These are phyloP conservation scores for Orientallactaga bullata DNA, from an alignment of 2,113 vertebrate genomes.

Conservation along the genomic window DNA sequence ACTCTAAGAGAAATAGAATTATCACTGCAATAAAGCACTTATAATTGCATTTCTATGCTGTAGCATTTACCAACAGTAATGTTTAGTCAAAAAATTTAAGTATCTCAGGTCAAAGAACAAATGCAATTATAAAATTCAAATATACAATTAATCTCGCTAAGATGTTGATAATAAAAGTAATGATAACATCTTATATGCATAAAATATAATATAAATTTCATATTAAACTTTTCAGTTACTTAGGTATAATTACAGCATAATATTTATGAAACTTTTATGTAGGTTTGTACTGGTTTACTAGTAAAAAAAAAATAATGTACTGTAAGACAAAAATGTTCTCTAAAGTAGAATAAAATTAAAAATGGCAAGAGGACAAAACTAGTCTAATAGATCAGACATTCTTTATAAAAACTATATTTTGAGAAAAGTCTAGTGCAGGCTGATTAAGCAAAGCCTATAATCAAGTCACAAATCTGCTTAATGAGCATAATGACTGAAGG, in stretches of 20 bases:
- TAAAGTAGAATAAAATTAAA: neutral
- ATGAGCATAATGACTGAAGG: neutral
- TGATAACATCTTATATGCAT: neutral
- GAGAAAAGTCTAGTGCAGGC: neutral
- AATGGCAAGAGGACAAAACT: neutral
- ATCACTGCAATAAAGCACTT: slow-evolving; percentile 50
- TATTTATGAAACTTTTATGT: neutral
- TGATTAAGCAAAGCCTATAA: neutral
- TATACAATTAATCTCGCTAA: neutral
- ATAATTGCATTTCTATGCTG: neutral
- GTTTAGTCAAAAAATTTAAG: slow-evolving; percentile 66
- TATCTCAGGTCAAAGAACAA: slow-evolving; percentile 14
- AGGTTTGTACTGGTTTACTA: neutral
- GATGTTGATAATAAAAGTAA: slow-evolving; percentile 28
- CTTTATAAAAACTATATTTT: too few species aligned
- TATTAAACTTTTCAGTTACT: neutral
- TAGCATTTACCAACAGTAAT: slow-evolving; percentile 46
- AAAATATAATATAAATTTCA: neutral
- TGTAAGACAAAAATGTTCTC: neutral
- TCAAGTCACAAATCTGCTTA: neutral
- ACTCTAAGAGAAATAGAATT: neutral
- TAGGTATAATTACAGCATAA: neutral
- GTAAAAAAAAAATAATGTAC: neutral
- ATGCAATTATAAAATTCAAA: slow-evolving; percentile 58
- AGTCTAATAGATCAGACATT: neutral